Evolutionary conservation across 2,797 vertebrate genomes (phyloP).

Genomic region (Echeneis naucrates): DNA sequence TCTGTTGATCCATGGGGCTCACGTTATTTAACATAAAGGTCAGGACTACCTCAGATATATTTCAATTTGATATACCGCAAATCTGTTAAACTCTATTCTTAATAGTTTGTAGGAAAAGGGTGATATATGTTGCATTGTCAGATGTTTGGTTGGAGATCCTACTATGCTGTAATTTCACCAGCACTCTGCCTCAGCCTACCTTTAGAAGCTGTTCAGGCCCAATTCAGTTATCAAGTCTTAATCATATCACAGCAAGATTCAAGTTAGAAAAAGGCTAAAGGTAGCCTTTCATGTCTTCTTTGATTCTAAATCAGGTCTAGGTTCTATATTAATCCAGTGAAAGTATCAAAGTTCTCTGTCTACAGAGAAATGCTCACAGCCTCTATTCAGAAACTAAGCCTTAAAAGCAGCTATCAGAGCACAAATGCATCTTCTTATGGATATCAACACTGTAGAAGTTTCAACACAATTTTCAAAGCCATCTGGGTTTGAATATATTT

Average conservation of each 20-base stretch:
- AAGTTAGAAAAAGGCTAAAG: background rate
- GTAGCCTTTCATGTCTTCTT: too few relatives aligned
- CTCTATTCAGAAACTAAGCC: too few relatives aligned
- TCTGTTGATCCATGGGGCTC: slow-evolving; percentile 7
- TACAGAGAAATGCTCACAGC: too few relatives aligned
- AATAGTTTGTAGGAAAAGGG: background rate
- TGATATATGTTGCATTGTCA: background rate
- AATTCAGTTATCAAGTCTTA: background rate
- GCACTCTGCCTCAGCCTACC: background rate
- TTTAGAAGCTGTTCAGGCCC: background rate
- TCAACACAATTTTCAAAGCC: background rate
- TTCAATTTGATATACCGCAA: background rate
- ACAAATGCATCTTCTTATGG: too few relatives aligned
- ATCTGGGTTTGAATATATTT: background rate
- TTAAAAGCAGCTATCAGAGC: too few relatives aligned
- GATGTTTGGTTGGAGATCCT: background rate
- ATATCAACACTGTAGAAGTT: too few relatives aligned
- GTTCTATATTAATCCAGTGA: too few relatives aligned
- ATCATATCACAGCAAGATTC: background rate
- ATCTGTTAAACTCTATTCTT: background rate
- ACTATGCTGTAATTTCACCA: background rate
- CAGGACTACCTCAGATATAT: background rate
- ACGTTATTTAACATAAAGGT: background rate
- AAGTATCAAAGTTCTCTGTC: too few relatives aligned
- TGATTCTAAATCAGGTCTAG: too few relatives aligned